Evolutionary conservation across 1,140 invertebrate species (phyloP).

Genomic region (Hycleus cichorii): DNA sequence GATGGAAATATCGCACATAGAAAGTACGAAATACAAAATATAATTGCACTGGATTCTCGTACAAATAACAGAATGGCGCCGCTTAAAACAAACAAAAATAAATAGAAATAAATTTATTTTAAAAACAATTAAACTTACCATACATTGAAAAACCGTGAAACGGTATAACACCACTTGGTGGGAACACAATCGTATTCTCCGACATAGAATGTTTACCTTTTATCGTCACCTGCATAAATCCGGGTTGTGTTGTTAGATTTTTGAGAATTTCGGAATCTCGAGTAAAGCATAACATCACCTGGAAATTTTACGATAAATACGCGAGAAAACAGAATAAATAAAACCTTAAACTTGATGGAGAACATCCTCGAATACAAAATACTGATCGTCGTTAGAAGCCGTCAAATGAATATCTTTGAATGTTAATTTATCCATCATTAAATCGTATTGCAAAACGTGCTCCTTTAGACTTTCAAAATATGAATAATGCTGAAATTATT

Average conservation of each 20-base stretch:
- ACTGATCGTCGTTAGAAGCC: constrained; percentile 94
- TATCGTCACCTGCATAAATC: constrained; percentile 56
- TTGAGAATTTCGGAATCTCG: constrained; percentile 75
- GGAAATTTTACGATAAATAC: too few species aligned
- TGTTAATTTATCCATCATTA: constrained; percentile 88
- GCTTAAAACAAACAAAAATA: constrained; percentile 49
- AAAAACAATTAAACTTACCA: constrained; percentile 52
- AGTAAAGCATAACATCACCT: constrained; percentile 90
- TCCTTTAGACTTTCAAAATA: constrained; percentile 79
- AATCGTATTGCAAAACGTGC: constrained; percentile 79
- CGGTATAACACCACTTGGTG: constrained; percentile 90
- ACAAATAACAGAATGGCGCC: constrained; percentile 90
- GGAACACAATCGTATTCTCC: constrained; percentile 71
- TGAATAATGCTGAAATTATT: constrained; percentile 59
- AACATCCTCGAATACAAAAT: constrained; percentile 96
- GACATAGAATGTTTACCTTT: constrained; percentile 64
- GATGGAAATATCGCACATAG: constrained; percentile 86
- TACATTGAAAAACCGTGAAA: constrained; percentile 98
- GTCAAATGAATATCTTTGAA: constrained; percentile 95
- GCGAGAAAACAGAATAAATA: constrained; percentile 15
- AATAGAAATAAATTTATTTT: not conserved
- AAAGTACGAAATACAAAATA: constrained; percentile 89
- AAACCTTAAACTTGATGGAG: constrained; percentile 69
- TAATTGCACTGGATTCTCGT: constrained; percentile 76
- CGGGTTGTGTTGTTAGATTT: constrained; percentile 51